Percentiles rank a stretch among this genome's conserved stretches.
phyloP scores from a whole-genome alignment of 2,888 invertebrate genomes.

The Alcis repandata region DNA sequence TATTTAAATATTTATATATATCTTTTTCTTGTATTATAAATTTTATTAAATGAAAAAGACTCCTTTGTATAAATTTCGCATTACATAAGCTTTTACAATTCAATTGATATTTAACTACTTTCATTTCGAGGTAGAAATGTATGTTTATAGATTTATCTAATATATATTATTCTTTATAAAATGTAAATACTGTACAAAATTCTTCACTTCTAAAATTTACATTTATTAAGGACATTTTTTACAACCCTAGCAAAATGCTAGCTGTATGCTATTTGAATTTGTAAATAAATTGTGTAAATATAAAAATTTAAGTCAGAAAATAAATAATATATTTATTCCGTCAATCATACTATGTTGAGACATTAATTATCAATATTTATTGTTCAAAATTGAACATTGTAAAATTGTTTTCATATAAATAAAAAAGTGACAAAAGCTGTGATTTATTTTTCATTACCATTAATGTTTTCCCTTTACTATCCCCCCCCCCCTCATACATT shows the following conservation, averaged over 20 bases:
- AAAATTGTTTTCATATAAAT: constrained; percentile 84
- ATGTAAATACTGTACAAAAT: constrained; percentile 82
- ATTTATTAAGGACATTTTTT: constrained; percentile 58
- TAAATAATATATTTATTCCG: constrained; percentile 78
- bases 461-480: too few species aligned
- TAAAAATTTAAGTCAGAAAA: constrained; percentile 66
- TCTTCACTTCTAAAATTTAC: constrained; percentile 48
- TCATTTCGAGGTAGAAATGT: background rate
- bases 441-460: constrained; percentile 26
- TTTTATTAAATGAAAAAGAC: constrained; percentile 4
- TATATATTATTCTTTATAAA: constrained; percentile 9
- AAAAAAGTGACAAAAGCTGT: constrained; percentile 65
- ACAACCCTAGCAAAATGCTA: constrained; percentile 69
- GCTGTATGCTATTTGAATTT: constrained; percentile 59
- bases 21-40: constrained; percentile 30
- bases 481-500: too few species aligned
- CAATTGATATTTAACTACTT: background rate
- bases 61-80: constrained; percentile 12
- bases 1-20: constrained; percentile 24
- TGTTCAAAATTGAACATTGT: constrained; percentile 80
- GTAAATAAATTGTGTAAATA: constrained; percentile 82
- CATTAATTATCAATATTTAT: constrained; percentile 75
- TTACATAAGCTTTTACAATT: constrained; percentile 1
- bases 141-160: constrained; percentile 10
- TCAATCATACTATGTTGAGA: constrained; percentile 76